Evolutionary conservation across 1,140 invertebrate genomes (phyloP).

Genomic region (Drosophila elegans): DNA sequence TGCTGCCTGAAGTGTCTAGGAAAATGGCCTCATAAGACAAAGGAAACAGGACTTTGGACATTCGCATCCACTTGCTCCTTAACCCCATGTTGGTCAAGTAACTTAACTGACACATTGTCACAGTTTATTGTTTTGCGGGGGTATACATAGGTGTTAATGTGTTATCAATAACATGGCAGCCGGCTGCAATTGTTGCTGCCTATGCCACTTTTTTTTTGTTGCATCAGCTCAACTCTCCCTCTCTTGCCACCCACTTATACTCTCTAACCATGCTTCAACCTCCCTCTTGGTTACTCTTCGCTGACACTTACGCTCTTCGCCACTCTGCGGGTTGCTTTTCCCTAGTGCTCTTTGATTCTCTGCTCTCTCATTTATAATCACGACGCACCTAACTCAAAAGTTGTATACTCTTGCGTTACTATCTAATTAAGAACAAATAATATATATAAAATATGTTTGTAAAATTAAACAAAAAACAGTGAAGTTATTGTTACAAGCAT

Average conservation of each 20-base stretch:
- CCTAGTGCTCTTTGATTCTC: slow-evolving; percentile 58
- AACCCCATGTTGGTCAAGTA: slow-evolving; percentile 20
- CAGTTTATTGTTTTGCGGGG: slow-evolving; percentile 24
- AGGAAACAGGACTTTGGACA: background rate
- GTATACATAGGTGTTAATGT: slow-evolving; percentile 26
- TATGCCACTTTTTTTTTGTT: slow-evolving; percentile 9
- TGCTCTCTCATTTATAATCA: background rate
- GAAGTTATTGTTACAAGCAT: no score
- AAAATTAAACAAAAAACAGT: no score
- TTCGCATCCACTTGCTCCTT: no score
- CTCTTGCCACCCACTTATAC: slow-evolving; percentile 4
- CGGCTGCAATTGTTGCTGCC: slow-evolving; percentile 45
- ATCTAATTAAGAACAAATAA: no score
- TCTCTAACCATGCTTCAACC: background rate
- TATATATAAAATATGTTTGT: no score
- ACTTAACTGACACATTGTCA: slow-evolving; percentile 66
- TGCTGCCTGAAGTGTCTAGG: slow-evolving; percentile 3
- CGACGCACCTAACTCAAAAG: background rate
- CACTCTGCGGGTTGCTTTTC: slow-evolving; percentile 21
- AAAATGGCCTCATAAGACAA: slow-evolving; percentile 1
- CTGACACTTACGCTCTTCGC: slow-evolving; percentile 6
- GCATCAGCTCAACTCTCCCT: slow-evolving; percentile 23
- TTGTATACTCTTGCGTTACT: background rate
- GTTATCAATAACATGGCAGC: slow-evolving; percentile 56
- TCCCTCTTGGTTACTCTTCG: background rate